phyloP scores from a whole-genome alignment of 2,888 invertebrate genomes.

The Zele albiditarsus region DNA sequence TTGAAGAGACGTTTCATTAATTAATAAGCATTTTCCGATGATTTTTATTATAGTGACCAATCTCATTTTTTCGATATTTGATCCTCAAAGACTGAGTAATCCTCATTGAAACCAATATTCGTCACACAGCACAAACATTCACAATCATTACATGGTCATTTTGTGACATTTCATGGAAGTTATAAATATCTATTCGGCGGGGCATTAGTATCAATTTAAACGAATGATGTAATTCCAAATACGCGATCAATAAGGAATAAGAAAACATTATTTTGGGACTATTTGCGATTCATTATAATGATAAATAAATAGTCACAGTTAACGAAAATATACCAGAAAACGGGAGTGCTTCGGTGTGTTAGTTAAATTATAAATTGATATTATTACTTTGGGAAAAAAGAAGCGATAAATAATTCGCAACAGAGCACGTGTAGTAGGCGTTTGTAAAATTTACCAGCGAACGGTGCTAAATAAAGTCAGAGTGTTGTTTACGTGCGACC shows the following conservation, averaged over 20 bases:
- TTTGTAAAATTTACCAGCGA: constrained; percentile 2
- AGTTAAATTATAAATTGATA: background rate
- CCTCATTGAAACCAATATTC: constrained; percentile 47
- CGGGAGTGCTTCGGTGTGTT: constrained; percentile 9
- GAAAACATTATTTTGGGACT: background rate
- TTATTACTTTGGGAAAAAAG: background rate
- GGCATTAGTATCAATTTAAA: background rate
- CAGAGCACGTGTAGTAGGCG: background rate
- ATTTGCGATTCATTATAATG: background rate
- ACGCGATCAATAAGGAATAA: background rate
- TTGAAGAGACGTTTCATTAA: background rate
- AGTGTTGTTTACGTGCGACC: background rate
- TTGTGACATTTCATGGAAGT: background rate
- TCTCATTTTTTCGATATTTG: constrained; percentile 49
- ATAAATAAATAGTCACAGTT: background rate
- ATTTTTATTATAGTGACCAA: constrained; percentile 41
- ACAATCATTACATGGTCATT: background rate
- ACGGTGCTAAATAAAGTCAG: constrained; percentile 33
- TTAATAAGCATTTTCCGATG: constrained; percentile 40
- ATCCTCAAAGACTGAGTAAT: constrained; percentile 60
- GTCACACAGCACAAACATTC: background rate
- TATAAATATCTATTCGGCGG: background rate
- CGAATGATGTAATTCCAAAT: background rate
- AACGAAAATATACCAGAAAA: background rate
- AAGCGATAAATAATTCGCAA: background rate